phyloP scores from a whole-genome alignment of 2,797 vertebrate genomes.

The Spheniscus humboldti region DNA sequence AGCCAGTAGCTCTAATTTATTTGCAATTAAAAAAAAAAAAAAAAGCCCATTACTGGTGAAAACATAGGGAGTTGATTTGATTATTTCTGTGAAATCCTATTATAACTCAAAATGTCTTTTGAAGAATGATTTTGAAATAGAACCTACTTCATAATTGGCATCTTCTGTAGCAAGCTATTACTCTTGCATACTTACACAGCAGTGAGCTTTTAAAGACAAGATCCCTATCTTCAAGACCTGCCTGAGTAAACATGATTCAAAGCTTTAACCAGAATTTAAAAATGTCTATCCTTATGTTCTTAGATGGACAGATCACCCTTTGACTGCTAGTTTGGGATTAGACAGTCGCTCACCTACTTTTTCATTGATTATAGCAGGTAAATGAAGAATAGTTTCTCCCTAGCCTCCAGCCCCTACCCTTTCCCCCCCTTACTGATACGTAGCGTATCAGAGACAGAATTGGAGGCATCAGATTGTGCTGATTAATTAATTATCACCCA shows the following conservation, averaged over 20 bases:
- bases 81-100: neutral
- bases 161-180: neutral
- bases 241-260: neutral
- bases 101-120: neutral
- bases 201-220: neutral
- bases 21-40: neutral
- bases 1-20: neutral
- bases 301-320: neutral
- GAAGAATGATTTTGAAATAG: neutral
- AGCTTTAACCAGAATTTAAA: neutral
- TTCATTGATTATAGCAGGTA: neutral
- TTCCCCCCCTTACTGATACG: neutral
- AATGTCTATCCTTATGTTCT: neutral
- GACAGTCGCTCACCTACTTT: neutral
- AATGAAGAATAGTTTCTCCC: neutral
- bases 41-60: neutral
- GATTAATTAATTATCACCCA: neutral
- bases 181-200: rapidly evolving
- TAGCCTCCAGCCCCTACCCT: neutral
- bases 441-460: neutral
- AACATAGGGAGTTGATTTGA: neutral
- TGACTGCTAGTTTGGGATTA: neutral
- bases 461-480: neutral
- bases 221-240: neutral
- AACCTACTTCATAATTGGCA: neutral